Percentiles rank a stretch among this genome's conserved stretches.
phyloP scores from a whole-genome alignment of 2,888 invertebrate species.

The Synanthedon myopaeformis region DNA sequence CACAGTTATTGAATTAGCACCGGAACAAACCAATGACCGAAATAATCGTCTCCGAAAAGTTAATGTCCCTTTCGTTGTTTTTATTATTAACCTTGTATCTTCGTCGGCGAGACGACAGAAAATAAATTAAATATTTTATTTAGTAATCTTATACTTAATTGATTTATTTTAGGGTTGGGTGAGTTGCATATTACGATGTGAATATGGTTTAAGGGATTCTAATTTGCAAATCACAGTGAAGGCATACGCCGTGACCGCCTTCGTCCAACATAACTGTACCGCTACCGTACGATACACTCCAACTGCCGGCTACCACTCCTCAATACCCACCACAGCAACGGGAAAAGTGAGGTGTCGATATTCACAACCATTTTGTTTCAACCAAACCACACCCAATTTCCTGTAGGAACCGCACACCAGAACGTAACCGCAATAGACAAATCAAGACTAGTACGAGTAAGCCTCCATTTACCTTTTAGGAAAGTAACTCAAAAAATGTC shows the following conservation, averaged over 20 bases:
- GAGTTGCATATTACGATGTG: constrained; percentile 32
- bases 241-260: constrained; percentile 45
- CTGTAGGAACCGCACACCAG: constrained; percentile 29
- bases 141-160: constrained; percentile 19
- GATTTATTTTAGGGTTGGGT: constrained; percentile 30
- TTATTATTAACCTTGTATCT: constrained; percentile 22
- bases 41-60: constrained; percentile 13
- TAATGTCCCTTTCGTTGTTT: constrained; percentile 12
- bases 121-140: background rate
- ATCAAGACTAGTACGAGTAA: constrained; percentile 10
- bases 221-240: constrained; percentile 53
- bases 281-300: constrained; percentile 47
- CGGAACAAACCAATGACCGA: constrained; percentile 17
- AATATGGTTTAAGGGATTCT: constrained; percentile 48
- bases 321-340: constrained; percentile 45
- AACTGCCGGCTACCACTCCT: constrained; percentile 18
- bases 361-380: constrained; percentile 21
- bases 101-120: background rate
- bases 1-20: constrained; percentile 33
- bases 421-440: constrained; percentile 31
- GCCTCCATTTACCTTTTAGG: constrained; percentile 10
- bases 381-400: constrained; percentile 38
- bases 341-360: constrained; percentile 35
- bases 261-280: constrained; percentile 53
- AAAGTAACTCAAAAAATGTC: constrained; percentile 27